These are phyloP conservation scores for Osedax fenrisi DNA, from an alignment of 2,888 invertebrate species.

Conservation along the genomic window DNA sequence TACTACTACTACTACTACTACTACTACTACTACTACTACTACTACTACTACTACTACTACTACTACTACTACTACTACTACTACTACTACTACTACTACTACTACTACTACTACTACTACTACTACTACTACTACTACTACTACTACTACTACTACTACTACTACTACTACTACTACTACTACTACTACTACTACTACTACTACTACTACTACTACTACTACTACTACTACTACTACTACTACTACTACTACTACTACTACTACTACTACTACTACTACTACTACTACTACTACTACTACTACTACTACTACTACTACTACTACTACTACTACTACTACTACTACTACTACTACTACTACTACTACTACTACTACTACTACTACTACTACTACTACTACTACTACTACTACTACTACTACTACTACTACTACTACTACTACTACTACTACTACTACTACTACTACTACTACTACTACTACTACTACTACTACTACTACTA, in stretches of 20 bases:
- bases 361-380: conserved; percentile 19
- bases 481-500: no score
- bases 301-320: conserved; percentile 15
- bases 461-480: no score
- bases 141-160: no score
- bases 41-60: no score
- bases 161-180: conserved; percentile 6
- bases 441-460: no score
- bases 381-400: conserved; percentile 18
- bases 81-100: no score
- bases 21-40: no score
- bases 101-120: no score
- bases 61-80: no score
- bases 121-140: no score
- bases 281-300: conserved; percentile 20
- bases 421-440: conserved; percentile 1
- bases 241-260: background rate
- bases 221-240: background rate
- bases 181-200: conserved; percentile 21
- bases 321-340: conserved; percentile 21
- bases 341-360: conserved; percentile 18
- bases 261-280: conserved; percentile 8
- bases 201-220: conserved; percentile 12
- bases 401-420: background rate
- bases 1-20: no score